Conservation (phyloP, 2,113 vertebrate species). For the Alouatta palliata region DNA sequence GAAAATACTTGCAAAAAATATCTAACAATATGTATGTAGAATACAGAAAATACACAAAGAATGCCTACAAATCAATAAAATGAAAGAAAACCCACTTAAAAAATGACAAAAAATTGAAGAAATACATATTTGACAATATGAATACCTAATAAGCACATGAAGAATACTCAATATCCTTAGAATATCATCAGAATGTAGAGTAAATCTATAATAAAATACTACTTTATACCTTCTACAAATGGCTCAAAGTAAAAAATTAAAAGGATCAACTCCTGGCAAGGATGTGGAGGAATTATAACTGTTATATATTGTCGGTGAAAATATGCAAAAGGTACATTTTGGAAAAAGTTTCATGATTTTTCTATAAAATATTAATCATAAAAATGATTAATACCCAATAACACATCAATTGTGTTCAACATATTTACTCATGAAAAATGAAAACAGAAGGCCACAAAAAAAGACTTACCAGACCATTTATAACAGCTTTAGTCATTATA, state of each 20-base stretch:
- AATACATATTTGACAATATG: not conserved
- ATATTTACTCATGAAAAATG: not conserved
- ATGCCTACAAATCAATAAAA: slow-evolving; percentile 19
- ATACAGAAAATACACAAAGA: not conserved
- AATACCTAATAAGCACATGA: not conserved
- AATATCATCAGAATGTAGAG: not conserved
- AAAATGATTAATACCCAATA: not conserved
- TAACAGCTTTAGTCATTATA: not conserved
- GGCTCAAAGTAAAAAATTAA: not conserved
- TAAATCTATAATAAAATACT: not conserved
- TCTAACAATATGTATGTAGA: not conserved
- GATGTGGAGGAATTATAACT: not conserved
- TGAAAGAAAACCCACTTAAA: not conserved
- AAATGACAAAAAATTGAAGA: not conserved
- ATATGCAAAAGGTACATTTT: not conserved
- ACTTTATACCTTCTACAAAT: not conserved
- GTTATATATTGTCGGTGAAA: not conserved
- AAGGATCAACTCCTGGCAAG: not conserved
- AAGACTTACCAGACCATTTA: not conserved
- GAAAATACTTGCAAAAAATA: not conserved
- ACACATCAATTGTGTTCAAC: not conserved
- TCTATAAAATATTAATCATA: not conserved
- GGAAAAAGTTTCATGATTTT: not conserved
- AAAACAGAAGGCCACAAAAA: not conserved
- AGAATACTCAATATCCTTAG: not conserved